These are phyloP conservation scores for Hippocampus barbouri DNA, from an alignment of 2,113 vertebrate genomes.

Conservation along the genomic window DNA sequence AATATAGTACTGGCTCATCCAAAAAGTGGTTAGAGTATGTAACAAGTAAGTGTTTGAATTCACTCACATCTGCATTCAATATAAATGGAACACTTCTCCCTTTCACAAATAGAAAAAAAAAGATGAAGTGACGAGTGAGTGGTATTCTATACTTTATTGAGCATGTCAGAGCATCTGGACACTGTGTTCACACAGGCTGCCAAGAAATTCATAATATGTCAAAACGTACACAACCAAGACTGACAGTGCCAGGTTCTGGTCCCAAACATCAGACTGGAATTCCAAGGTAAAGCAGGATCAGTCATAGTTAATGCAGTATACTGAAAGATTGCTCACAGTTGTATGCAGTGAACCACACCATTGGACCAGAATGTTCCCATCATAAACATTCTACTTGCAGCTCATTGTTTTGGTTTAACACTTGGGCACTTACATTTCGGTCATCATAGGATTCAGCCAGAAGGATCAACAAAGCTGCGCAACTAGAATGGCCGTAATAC, in stretches of 20 bases:
- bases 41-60: background rate
- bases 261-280: background rate
- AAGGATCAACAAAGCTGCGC: background rate
- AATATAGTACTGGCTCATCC: background rate
- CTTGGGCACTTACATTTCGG: background rate
- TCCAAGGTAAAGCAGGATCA: background rate
- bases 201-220: background rate
- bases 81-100: constrained; percentile 26
- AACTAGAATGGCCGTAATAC: too few relatives aligned
- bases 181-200: constrained; percentile 3
- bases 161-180: constrained; percentile 11
- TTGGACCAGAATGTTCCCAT: background rate
- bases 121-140: constrained; percentile 34
- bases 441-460: background rate
- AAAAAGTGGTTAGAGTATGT: background rate
- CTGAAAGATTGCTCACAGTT: background rate
- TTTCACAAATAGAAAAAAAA: constrained; percentile 24
- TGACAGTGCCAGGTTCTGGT: background rate
- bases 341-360: background rate
- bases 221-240: background rate
- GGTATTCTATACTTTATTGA: constrained; percentile 8
- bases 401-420: background rate
- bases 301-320: background rate
- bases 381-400: background rate
- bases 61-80: constrained; percentile 26